Conservation (phyloP, 1,140 invertebrate genomes). For the Augochlora pura region DNA sequence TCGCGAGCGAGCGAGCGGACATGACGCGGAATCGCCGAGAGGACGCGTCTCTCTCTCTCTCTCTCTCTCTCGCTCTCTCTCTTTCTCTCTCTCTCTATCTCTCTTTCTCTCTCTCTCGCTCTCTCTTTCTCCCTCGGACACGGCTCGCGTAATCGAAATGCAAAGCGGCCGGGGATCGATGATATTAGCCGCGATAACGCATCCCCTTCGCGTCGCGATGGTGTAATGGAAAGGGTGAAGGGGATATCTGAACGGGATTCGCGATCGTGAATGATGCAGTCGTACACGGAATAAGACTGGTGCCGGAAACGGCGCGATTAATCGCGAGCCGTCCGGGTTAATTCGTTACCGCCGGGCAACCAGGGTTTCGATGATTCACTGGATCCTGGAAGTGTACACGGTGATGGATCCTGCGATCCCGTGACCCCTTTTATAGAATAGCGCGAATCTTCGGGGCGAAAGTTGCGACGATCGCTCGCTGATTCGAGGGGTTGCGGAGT, state of each 20-base stretch:
- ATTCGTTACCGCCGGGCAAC: constrained; percentile 27
- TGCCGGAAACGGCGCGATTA: constrained; percentile 32
- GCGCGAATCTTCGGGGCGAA: too few species aligned
- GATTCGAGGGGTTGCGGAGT: too few species aligned
- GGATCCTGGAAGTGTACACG: not conserved
- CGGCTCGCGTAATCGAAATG: constrained; percentile 57
- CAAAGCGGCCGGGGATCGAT: constrained; percentile 59
- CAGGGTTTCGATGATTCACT: not conserved
- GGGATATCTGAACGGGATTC: not conserved
- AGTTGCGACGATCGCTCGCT: too few species aligned
- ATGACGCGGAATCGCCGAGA: too few species aligned
- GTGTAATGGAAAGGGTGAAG: constrained; percentile 49
- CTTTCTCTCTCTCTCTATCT: too few species aligned
- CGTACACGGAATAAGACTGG: constrained; percentile 35
- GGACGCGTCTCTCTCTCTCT: too few species aligned
- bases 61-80: too few species aligned
- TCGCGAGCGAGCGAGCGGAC: too few species aligned
- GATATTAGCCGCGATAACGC: constrained; percentile 62
- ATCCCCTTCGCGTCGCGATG: too few species aligned
- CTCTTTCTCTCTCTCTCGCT: too few species aligned
- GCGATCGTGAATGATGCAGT: constrained; percentile 52
- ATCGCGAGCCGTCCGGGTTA: constrained; percentile 44
- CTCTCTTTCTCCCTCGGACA: too few species aligned
- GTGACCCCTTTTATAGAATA: not conserved
- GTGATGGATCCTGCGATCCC: not conserved